Percentiles rank a stretch among this genome's conserved stretches.
Evolutionary conservation across 2,797 vertebrate species (phyloP).

Genomic region (Phataginus tetradactyla): DNA sequence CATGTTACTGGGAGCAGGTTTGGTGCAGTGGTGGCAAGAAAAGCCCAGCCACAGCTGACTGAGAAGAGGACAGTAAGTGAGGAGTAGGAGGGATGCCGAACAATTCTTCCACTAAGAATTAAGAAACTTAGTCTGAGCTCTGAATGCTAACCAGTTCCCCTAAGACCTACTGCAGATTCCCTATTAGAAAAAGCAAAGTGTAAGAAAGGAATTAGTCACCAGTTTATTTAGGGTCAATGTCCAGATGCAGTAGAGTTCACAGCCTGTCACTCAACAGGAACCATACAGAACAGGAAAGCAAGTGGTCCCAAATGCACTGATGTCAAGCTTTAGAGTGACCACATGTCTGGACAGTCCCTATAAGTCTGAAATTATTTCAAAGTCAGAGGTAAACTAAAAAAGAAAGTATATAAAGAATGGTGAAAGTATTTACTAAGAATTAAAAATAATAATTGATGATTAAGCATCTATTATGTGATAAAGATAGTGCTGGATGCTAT

Average conservation of each 20-base stretch:
- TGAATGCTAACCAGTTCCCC: background rate
- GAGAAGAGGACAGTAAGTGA: background rate
- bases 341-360: background rate
- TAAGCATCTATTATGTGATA: background rate
- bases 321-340: background rate
- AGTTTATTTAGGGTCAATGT: background rate
- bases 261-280: background rate
- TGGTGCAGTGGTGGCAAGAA: background rate
- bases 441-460: background rate
- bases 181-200: background rate
- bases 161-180: background rate
- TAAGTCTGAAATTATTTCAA: constrained; percentile 37
- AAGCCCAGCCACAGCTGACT: background rate
- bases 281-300: background rate
- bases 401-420: background rate
- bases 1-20: background rate
- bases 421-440: constrained; percentile 27
- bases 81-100: background rate
- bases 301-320: background rate
- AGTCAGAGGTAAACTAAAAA: constrained; percentile 23
- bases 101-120: background rate
- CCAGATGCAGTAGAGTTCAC: background rate
- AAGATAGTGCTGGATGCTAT: background rate
- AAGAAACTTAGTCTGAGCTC: background rate
- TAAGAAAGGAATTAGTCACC: background rate